A percentile compares a stretch with the other conserved stretches of the same genome.
phyloP scores from a whole-genome alignment of 2,113 vertebrate genomes.

The Hemibagrus wyckioides region DNA sequence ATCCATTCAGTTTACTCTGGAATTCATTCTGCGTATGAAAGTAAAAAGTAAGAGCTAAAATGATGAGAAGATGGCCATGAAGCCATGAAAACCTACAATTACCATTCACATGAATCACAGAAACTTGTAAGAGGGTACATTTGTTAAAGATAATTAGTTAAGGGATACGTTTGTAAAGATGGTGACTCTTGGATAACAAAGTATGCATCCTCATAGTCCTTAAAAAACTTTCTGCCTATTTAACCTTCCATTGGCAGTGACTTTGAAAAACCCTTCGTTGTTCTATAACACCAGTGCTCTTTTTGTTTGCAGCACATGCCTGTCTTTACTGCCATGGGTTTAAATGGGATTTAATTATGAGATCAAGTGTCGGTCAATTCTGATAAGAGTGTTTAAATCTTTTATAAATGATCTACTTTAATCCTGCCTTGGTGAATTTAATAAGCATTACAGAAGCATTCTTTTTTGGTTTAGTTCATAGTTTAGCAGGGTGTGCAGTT shows the following conservation, averaged over 20 bases:
- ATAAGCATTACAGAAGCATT: neutral
- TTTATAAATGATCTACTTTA: conserved; percentile 1
- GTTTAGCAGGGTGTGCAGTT: neutral
- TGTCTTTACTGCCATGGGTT: neutral
- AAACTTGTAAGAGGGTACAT: neutral
- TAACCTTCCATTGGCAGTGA: neutral
- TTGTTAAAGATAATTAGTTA: neutral
- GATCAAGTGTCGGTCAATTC: neutral
- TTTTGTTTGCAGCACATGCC: neutral
- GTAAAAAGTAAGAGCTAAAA: neutral
- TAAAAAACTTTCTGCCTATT: neutral
- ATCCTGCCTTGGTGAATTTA: neutral
- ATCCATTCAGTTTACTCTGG: neutral
- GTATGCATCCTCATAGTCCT: neutral
- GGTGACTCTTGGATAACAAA: neutral
- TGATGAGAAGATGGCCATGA: neutral
- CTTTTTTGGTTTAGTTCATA: neutral
- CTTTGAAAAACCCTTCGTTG: neutral
- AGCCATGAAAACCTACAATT: neutral
- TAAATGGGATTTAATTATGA: neutral
- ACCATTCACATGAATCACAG: neutral
- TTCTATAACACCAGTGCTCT: neutral
- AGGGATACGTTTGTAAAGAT: neutral
- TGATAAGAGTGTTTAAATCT: neutral
- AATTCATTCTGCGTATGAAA: neutral